These are phyloP conservation scores for Vespertilio murinus DNA, from an alignment of 2,797 vertebrate genomes.

Conservation along the genomic window DNA sequence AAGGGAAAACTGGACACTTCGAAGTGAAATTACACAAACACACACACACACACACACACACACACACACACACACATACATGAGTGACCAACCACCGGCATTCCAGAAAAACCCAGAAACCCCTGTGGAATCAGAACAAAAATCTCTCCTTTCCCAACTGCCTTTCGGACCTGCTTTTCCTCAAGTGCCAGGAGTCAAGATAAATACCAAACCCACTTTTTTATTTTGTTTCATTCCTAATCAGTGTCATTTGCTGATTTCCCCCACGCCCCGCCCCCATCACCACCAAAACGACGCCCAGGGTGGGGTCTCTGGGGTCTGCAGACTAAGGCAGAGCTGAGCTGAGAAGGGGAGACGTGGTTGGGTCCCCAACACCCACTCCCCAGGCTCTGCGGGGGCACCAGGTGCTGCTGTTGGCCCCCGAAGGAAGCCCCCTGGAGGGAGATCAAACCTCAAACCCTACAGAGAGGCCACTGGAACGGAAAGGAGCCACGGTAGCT, in stretches of 20 bases:
- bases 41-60: background rate
- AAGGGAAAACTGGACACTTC: background rate
- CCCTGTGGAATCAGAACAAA: conserved; percentile 3
- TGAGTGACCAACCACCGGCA: background rate
- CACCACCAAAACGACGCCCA: background rate
- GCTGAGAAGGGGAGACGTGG: background rate
- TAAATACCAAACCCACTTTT: conserved; percentile 21
- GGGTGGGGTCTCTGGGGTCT: background rate
- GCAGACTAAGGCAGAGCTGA: background rate
- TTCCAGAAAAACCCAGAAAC: background rate
- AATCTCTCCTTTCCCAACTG: background rate
- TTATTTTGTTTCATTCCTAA: conserved; percentile 30
- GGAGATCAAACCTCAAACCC: background rate
- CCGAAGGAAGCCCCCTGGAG: background rate
- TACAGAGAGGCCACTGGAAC: background rate
- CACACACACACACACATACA: background rate
- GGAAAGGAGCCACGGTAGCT: background rate
- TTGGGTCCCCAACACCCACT: background rate
- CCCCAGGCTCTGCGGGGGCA: background rate
- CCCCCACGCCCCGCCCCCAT: background rate
- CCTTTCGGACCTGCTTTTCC: background rate
- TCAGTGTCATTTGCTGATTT: background rate
- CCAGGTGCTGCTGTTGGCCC: background rate
- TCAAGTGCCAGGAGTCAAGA: background rate
- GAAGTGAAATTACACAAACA: background rate